These are phyloP conservation scores for Pseudococcus jackbeardsleyi DNA, from an alignment of 2,888 invertebrate genomes.

Conservation along the genomic window DNA sequence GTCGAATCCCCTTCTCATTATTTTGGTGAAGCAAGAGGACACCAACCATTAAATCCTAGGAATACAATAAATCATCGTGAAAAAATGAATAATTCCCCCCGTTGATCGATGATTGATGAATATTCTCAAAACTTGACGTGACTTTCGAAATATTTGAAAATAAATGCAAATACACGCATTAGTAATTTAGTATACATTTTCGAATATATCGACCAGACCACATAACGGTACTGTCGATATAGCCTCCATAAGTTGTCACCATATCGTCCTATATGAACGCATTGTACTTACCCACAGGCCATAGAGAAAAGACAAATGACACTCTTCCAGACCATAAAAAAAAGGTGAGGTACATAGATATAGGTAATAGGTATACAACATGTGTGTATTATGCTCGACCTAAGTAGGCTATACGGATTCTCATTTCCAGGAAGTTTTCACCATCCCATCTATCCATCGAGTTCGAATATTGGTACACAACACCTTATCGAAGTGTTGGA, in stretches of 20 bases:
- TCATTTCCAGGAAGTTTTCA: conserved; percentile 35
- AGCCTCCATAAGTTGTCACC: neutral
- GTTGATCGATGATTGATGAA: too few species aligned
- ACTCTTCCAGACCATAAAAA: neutral
- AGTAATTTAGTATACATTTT: too few species aligned
- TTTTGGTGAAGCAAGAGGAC: too few species aligned
- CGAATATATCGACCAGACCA: neutral
- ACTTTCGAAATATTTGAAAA: too few species aligned
- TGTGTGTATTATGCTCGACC: neutral
- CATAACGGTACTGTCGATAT: neutral
- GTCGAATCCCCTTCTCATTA: too few species aligned
- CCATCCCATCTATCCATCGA: neutral
- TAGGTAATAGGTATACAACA: neutral
- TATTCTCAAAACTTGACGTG: too few species aligned
- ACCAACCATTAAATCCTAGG: too few species aligned
- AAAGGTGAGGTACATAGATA: neutral
- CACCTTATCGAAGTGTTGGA: neutral
- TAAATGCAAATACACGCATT: too few species aligned
- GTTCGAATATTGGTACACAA: neutral
- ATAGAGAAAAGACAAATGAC: conserved; percentile 2
- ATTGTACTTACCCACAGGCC: neutral
- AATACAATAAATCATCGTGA: too few species aligned
- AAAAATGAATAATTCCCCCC: too few species aligned
- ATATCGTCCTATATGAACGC: neutral
- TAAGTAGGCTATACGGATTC: conserved; percentile 27